These are phyloP conservation scores for Alethe castanea DNA, from an alignment of 2,113 vertebrate species.

Conservation along the genomic window DNA sequence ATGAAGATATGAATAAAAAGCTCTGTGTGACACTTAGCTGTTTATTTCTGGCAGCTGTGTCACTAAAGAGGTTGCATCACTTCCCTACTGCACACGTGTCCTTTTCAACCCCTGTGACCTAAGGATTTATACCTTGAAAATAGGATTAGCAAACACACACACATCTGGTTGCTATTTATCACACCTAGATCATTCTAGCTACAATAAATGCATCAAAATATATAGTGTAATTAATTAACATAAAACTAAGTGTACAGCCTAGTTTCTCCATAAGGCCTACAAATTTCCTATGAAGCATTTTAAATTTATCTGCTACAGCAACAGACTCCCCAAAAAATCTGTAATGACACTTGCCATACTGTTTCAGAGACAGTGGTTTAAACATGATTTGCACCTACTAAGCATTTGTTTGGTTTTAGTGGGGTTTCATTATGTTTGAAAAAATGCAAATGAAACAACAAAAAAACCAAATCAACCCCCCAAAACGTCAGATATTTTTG, in stretches of 20 bases:
- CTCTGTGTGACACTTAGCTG: neutral
- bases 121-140: neutral
- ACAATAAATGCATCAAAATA: neutral
- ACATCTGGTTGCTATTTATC: neutral
- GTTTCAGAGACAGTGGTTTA: neutral
- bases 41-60: neutral
- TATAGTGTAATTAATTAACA: neutral
- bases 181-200: neutral
- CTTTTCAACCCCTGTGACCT: neutral
- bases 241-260: neutral
- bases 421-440: neutral
- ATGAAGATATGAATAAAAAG: neutral
- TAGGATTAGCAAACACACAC: neutral
- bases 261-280: neutral
- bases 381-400: neutral
- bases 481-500: neutral
- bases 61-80: neutral
- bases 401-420: neutral
- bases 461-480: neutral
- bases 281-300: neutral
- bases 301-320: neutral
- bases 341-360: neutral
- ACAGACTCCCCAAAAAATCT: neutral
- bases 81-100: neutral
- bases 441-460: neutral